Evolutionary conservation across 1,140 invertebrate species (phyloP).

Genomic region (Pogonognathellus flavescens): DNA sequence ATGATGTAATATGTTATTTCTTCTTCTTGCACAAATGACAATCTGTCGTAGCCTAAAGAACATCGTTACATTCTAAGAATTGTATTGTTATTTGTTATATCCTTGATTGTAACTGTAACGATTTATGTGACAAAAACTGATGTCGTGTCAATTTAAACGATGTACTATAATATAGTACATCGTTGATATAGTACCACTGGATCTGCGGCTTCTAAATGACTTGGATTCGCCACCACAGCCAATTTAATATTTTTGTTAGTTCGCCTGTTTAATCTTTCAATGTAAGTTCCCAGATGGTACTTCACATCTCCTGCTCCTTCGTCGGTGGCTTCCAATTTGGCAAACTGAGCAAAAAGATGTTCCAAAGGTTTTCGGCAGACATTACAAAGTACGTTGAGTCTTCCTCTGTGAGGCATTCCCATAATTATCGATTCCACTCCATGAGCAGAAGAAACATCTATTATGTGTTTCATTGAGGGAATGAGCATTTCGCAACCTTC

Average conservation of each 20-base stretch:
- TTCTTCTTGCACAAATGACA: too few species aligned
- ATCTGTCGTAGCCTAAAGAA: too few species aligned
- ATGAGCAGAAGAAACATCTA: conserved; percentile 93
- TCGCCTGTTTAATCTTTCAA: conserved; percentile 95
- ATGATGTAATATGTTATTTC: too few species aligned
- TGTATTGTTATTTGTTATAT: too few species aligned
- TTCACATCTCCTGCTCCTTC: conserved; percentile 99
- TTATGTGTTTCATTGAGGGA: conserved; percentile 98
- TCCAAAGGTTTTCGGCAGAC: conserved; percentile 98
- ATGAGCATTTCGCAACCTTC: conserved; percentile 99
- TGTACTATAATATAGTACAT: too few species aligned
- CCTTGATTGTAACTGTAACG: too few species aligned
- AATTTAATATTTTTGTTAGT: conserved; percentile 98
- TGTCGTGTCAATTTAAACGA: too few species aligned
- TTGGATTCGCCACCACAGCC: conserved; percentile 81
- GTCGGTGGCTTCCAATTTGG: conserved; percentile 96
- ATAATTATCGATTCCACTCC: conserved; percentile 98
- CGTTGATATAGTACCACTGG: too few species aligned
- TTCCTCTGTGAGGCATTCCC: conserved; percentile 99
- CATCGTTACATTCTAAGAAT: too few species aligned
- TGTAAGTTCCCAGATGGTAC: conserved; percentile 98
- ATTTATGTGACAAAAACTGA: too few species aligned
- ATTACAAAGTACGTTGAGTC: conserved; percentile 97
- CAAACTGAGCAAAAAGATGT: conserved; percentile 98
- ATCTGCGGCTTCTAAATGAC: conserved; percentile 87